Base-by-base conservation (phyloP, 2,797 vertebrate species). In the Fistularia commersonii region DNA sequence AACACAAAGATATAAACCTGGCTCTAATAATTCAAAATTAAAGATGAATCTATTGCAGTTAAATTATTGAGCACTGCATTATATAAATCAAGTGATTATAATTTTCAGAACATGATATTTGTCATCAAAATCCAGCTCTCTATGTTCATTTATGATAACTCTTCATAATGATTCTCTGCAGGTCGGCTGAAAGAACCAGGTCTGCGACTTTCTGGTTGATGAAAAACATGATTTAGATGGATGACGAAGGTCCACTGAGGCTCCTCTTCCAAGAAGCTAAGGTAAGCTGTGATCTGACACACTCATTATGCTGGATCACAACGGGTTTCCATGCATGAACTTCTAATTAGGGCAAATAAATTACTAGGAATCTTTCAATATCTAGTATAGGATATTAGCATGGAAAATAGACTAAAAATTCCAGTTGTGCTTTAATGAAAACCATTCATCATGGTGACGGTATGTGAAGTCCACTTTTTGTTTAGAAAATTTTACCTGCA, bases 401-500 rank as follows among this genome's bases (percentile, higher is more conserved):
- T 38, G 57, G 41, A 42, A 79, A 81, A 81, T 66, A 52, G 66
- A 72, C 69, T 79, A 70, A 49, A 73, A 80, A 87, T 63, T 88
- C 82, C 64, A 83, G 87, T 83, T 82, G 80, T 73, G 41, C 66
- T 64, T 49, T 84, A 85, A 89, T 89, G 72, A 72, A 86, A 87
- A 81, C 60, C 77, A 85, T 89, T 85, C 57, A 89, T 90, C 86
- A 87, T 83, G 79, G 64, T 61, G 75, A 38, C 66, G 71, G 75
- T 78, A 76, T 84, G 68, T 81, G 75, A 89, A 77, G 81, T 84
- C 66, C 72, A 82, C 82, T 66, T 79, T 79, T 72, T 71, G 54
- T 61, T 45, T 50, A 52, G 51, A 63, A 82, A 69, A 86, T 82
- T 83, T 77, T 48, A 54, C 62, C 69, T 72, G 74, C 57, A 73